phyloP scores from a whole-genome alignment of 2,113 vertebrate genomes.

The Peromyscus californicus region DNA sequence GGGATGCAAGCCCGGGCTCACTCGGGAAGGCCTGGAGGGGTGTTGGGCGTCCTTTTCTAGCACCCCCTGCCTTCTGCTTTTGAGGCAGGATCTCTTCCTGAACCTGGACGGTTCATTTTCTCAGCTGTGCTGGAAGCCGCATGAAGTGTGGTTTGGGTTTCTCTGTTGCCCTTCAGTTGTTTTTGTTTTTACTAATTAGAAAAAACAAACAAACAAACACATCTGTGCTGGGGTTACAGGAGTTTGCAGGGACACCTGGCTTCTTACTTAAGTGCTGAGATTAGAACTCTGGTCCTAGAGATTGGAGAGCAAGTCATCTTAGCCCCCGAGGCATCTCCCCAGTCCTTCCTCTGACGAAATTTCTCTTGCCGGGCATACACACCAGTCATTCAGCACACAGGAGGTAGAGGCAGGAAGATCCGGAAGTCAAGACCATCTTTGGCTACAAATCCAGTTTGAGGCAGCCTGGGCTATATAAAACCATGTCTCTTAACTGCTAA shows the following conservation, averaged over 20 bases:
- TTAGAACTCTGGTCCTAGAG: not conserved
- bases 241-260: not conserved
- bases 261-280: not conserved
- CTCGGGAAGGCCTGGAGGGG: not conserved
- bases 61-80: not conserved
- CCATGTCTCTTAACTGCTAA: not conserved
- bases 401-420: not conserved
- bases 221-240: not conserved
- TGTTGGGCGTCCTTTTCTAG: not conserved
- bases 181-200: not conserved
- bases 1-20: not conserved
- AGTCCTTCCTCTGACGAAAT: not conserved
- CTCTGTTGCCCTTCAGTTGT: not conserved
- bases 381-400: not conserved
- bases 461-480: not conserved
- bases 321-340: not conserved
- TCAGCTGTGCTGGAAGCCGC: not conserved
- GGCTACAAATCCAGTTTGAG: not conserved
- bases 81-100: not conserved
- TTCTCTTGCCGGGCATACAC: not conserved
- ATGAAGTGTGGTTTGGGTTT: not conserved
- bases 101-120: not conserved
- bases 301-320: not conserved
- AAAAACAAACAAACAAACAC: not conserved
- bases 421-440: not conserved